Evolutionary conservation across 2,888 invertebrate genomes (phyloP), one percentile per base, ranked within the genome.

Genomic region (Teleiodes luculella): DNA sequence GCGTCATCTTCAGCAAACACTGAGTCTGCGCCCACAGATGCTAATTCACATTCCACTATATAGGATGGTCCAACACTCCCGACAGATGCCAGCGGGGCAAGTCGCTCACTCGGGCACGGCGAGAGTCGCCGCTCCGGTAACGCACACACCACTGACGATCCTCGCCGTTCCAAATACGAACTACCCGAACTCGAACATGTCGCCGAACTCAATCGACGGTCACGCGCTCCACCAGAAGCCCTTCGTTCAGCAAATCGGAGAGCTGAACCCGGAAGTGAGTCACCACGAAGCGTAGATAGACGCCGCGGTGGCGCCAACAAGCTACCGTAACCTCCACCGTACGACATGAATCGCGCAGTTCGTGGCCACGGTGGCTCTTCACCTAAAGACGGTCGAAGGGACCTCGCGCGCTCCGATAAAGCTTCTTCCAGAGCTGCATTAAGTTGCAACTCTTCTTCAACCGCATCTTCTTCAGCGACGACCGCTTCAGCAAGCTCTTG

Each of bases 181-280:
- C 95, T 95, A 56, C 94, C 95, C 35, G 95, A 95, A 73, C 95
- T 95, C 65, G 95, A 96, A 80, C 95, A 95, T 30, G 96, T 96
- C 68, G 95, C 94, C 61, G 95, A 95, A 74, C 95, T 95, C 66
- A 94, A 91, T 46, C 96, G 91, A 41, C 95, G 82, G 59, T 87
- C 87, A 4, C 88, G 80, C 10, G 82, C 76, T 3, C 87, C 91
- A 65, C 78, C 90, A 73, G 87, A 90, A 56, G 80, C 73, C 62
- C 89, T 85, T 62, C 89, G 83, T 79, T 91, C 86, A 69, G 83
- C 79, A 59, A 88, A 91, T 66, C 87, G 89, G 68, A 88, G 80
- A 63, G 82, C 92, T 58, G 83, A 93, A 61, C 91, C 93, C 33
- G 91, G 94, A 61, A 91, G 91, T 59, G 91, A 93, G 78, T 90